A percentile compares a stretch with the other conserved stretches of the same genome.
Conservation (phyloP, 2,797 vertebrate species). For the Pterois miles region DNA sequence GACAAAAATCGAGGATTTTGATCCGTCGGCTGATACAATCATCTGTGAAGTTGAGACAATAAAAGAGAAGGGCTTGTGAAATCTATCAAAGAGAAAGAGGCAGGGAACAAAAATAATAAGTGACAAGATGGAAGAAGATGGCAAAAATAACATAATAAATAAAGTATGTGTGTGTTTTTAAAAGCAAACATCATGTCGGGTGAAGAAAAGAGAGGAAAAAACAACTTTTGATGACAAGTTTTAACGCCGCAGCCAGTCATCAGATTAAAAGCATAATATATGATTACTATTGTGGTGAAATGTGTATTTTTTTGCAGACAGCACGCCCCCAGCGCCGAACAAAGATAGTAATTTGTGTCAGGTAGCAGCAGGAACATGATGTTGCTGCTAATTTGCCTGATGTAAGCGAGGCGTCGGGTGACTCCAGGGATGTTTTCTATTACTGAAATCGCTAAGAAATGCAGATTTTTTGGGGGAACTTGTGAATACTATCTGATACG, state of each 20-base stretch:
- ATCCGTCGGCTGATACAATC: slow-evolving; percentile 26
- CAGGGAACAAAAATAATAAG: too few relatives aligned
- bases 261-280: neutral
- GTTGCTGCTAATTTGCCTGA: slow-evolving; percentile 9
- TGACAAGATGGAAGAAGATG: slow-evolving; percentile 6
- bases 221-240: slow-evolving; percentile 16
- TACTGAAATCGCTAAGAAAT: neutral
- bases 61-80: slow-evolving; percentile 1
- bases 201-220: slow-evolving; percentile 9
- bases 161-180: neutral
- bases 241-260: slow-evolving; percentile 2
- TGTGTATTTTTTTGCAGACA: slow-evolving; percentile 17
- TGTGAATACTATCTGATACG: neutral
- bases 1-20: slow-evolving; percentile 26
- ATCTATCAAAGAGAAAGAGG: slow-evolving; percentile 12
- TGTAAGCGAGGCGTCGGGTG: neutral
- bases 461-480: neutral
- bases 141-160: slow-evolving; percentile 13
- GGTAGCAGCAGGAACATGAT: neutral
- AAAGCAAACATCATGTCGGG: neutral
- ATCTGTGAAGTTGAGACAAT: slow-evolving; percentile 16
- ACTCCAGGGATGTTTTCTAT: neutral
- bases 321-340: neutral
- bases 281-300: slow-evolving; percentile 8
- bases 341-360: slow-evolving; percentile 1